Conservation (phyloP, 2,113 vertebrate genomes). For the Taurulus bubalis region DNA sequence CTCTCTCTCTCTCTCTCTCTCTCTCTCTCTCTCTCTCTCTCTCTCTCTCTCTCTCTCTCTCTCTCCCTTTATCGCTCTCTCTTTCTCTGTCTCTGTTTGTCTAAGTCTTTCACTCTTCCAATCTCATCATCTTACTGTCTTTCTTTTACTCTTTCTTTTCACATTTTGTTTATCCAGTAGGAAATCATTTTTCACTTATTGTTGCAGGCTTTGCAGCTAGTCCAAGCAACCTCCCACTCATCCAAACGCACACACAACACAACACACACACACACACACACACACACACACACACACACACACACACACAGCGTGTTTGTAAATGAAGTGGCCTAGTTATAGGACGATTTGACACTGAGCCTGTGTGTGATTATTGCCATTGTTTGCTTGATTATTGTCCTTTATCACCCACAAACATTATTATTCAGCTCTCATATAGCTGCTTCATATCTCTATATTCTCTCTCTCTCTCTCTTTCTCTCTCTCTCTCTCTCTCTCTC, state of each 20-base stretch:
- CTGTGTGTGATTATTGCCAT: conserved; percentile 14
- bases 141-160: neutral
- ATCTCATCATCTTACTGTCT: neutral
- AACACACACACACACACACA: neutral
- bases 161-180: conserved; percentile 16
- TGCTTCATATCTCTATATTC: neutral
- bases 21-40: neutral
- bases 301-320: conserved; percentile 30
- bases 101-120: neutral
- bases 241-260: neutral
- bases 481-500: conserved; percentile 41
- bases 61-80: too few species aligned
- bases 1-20: conserved; percentile 28
- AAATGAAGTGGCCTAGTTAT: conserved; percentile 72
- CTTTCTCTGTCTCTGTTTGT: neutral
- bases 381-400: conserved; percentile 12
- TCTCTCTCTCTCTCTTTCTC: neutral
- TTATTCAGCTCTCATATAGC: conserved; percentile 14
- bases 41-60: neutral
- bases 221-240: conserved; percentile 16
- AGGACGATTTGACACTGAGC: conserved; percentile 39
- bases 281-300: neutral
- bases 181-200: conserved; percentile 42
- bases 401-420: conserved; percentile 18
- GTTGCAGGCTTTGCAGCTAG: conserved; percentile 25